Conservation (phyloP, 2,888 invertebrate species). For the Parnassius smintheus region DNA sequence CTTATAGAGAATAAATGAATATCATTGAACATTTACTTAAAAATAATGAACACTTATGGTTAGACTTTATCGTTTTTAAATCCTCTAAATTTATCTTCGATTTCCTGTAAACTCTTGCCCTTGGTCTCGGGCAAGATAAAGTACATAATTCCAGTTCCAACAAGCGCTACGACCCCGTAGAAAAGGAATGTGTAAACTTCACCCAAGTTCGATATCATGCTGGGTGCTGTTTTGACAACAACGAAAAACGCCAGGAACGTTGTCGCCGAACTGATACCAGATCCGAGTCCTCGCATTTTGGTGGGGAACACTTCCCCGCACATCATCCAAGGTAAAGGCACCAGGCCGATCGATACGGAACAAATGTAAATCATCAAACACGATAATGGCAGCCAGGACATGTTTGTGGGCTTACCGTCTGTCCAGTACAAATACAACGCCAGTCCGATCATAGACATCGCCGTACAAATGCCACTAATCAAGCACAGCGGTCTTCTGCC, state of each 20-base stretch:
- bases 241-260: slow-evolving; percentile 84
- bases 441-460: slow-evolving; percentile 80
- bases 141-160: slow-evolving; percentile 81
- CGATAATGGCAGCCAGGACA: slow-evolving; percentile 75
- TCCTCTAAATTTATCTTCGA: slow-evolving; percentile 81
- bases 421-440: slow-evolving; percentile 68
- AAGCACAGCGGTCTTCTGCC: slow-evolving; percentile 84
- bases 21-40: slow-evolving; percentile 34
- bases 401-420: slow-evolving; percentile 51
- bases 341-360: slow-evolving; percentile 82
- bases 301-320: slow-evolving; percentile 87
- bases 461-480: slow-evolving; percentile 83
- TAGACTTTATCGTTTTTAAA: slow-evolving; percentile 53
- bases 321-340: slow-evolving; percentile 88
- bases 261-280: slow-evolving; percentile 84
- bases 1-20: slow-evolving; percentile 47
- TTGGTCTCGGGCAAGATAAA: slow-evolving; percentile 85
- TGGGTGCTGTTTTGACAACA: slow-evolving; percentile 85
- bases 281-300: slow-evolving; percentile 83
- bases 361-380: slow-evolving; percentile 81
- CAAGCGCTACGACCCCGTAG: slow-evolving; percentile 81
- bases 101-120: slow-evolving; percentile 84
- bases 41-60: slow-evolving; percentile 30
- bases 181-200: slow-evolving; percentile 82
- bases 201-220: slow-evolving; percentile 80